These are phyloP conservation scores for Axea sp. DNA, from an alignment of 2,888 invertebrate genomes.

Conservation along the genomic window DNA sequence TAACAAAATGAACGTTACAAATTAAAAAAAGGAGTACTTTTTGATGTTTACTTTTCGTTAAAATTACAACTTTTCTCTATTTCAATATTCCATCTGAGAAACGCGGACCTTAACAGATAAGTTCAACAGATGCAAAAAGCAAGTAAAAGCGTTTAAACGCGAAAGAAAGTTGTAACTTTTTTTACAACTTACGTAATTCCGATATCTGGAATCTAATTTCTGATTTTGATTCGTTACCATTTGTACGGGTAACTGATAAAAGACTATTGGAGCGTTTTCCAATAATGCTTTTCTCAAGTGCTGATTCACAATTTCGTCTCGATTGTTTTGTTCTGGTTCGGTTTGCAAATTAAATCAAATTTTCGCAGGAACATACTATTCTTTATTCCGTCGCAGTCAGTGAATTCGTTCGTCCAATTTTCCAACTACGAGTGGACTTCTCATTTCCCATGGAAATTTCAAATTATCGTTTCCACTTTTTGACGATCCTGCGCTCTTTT, in stretches of 20 bases:
- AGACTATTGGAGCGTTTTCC: slow-evolving; percentile 50
- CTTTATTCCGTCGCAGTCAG: slow-evolving; percentile 45
- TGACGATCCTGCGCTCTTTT: slow-evolving; percentile 35
- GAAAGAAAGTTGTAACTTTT: too few species aligned
- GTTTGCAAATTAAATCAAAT: slow-evolving; percentile 56
- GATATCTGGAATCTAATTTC: slow-evolving; percentile 35
- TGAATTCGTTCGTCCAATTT: slow-evolving; percentile 49
- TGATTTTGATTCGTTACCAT: slow-evolving; percentile 45
- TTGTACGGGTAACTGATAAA: slow-evolving; percentile 44
- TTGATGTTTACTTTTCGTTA: too few species aligned
- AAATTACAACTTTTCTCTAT: too few species aligned
- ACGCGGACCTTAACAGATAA: too few species aligned
- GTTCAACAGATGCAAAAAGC: too few species aligned
- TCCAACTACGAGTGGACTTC: slow-evolving; percentile 40
- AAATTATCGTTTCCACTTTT: slow-evolving; percentile 44
- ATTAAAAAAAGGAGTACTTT: too few species aligned
- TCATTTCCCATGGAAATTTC: slow-evolving; percentile 53
- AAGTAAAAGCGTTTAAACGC: too few species aligned
- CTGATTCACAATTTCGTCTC: slow-evolving; percentile 58
- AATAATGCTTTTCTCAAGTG: slow-evolving; percentile 51
- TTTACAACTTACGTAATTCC: slow-evolving; percentile 22
- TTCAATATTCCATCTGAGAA: too few species aligned
- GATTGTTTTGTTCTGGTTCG: slow-evolving; percentile 51
- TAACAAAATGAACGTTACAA: too few species aligned
- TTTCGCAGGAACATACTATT: slow-evolving; percentile 41